These are phyloP conservation scores for Oceanodroma tethys DNA, from an alignment of 2,113 vertebrate species.

Conservation along the genomic window DNA sequence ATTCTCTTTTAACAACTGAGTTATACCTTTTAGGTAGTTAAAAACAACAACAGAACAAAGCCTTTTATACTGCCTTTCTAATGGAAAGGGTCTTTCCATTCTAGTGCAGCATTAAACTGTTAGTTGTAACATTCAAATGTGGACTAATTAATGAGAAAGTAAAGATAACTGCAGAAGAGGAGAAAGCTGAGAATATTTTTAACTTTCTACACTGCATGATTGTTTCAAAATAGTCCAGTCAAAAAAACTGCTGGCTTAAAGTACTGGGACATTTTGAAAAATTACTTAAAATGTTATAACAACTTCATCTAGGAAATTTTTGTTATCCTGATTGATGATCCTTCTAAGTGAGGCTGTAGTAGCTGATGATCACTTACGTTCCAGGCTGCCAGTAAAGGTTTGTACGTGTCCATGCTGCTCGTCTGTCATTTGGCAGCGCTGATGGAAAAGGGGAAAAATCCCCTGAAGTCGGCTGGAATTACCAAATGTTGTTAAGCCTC, in stretches of 20 bases:
- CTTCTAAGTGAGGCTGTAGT: neutral
- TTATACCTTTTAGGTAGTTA: neutral
- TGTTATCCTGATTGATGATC: neutral
- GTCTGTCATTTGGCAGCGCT: neutral
- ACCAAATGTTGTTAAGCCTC: neutral
- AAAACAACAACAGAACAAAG: neutral
- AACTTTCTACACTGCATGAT: neutral
- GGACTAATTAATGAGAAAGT: neutral
- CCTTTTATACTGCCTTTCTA: neutral
- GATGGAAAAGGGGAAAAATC: neutral
- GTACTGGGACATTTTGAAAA: neutral
- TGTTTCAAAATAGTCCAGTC: neutral
- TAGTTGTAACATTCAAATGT: neutral
- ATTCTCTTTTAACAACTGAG: neutral
- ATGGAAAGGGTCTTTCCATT: neutral
- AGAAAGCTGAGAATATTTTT: neutral
- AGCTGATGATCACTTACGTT: neutral
- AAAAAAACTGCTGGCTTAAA: neutral
- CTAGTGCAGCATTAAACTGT: neutral
- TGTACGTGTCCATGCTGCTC: neutral
- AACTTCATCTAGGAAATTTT: neutral
- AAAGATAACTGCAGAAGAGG: neutral
- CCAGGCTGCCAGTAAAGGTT: neutral
- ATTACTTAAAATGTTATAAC: neutral
- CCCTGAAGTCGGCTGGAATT: neutral